phyloP scores from a whole-genome alignment of 2,797 vertebrate genomes.

The Anas georgica region DNA sequence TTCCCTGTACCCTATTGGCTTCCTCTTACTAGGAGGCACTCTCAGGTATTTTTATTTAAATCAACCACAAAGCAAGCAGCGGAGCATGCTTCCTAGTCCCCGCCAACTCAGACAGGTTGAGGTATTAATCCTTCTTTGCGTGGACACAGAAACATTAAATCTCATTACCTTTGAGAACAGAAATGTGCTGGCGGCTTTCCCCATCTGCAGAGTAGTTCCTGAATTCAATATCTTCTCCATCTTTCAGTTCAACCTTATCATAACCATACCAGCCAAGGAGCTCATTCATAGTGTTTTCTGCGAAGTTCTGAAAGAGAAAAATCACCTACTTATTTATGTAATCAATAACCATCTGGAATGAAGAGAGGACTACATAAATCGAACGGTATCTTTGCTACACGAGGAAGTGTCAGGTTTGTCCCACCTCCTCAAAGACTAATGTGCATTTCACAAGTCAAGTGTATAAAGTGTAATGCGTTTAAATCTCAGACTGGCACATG shows the following conservation, averaged over 20 bases:
- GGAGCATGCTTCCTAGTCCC: conserved; percentile 37
- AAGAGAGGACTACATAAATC: conserved; percentile 72
- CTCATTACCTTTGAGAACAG: conserved; percentile 95
- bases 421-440: conserved; percentile 63
- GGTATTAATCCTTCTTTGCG: conserved; percentile 64
- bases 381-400: conserved; percentile 64
- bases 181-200: conserved; percentile 96
- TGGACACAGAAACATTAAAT: conserved; percentile 69
- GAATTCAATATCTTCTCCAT: conserved; percentile 97
- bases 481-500: conserved; percentile 69
- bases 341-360: conserved; percentile 77
- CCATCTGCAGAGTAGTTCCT: conserved; percentile 89
- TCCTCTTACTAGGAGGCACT: conserved; percentile 21
- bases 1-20: neutral
- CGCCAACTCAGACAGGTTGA: conserved; percentile 44
- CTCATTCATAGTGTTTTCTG: conserved; percentile 99
- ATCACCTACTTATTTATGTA: conserved; percentile 76
- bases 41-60: conserved; percentile 36
- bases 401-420: conserved; percentile 52
- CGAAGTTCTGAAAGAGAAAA: conserved; percentile 93
- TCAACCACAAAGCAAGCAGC: conserved; percentile 40
- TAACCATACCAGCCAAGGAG: conserved; percentile 99
- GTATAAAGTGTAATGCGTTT: conserved; percentile 72
- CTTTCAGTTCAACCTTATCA: conserved; percentile 98
- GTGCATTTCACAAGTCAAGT: conserved; percentile 75